Evolutionary conservation across 2,113 vertebrate species (phyloP).

Genomic region (Regulus satrapa): DNA sequence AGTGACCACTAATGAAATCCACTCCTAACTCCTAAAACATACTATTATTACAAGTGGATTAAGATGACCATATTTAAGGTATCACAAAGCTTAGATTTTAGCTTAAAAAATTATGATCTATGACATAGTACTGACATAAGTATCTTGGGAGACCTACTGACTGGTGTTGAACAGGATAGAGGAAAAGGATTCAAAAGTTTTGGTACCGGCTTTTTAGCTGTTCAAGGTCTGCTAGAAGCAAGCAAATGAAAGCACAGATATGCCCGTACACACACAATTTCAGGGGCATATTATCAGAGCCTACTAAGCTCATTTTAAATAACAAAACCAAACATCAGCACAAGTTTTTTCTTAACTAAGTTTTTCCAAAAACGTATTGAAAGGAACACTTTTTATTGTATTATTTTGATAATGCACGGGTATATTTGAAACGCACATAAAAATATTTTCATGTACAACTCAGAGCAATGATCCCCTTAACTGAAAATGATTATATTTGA

Average conservation of each 20-base stretch:
- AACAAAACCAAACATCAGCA: not conserved
- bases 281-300: not conserved
- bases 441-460: slow-evolving; percentile 19
- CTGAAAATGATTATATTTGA: not conserved
- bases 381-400: slow-evolving; percentile 51
- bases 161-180: not conserved
- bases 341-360: not conserved
- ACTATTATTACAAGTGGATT: not conserved
- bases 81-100: not conserved
- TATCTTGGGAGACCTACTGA: not conserved
- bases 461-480: not conserved
- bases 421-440: slow-evolving; percentile 12
- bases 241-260: not conserved
- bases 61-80: not conserved
- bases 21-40: not conserved
- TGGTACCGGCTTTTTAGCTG: not conserved
- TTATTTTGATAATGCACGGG: slow-evolving; percentile 27
- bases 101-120: not conserved
- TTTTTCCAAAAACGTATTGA: not conserved
- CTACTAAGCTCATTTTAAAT: not conserved
- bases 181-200: not conserved
- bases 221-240: not conserved
- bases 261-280: not conserved
- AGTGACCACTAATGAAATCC: not conserved
- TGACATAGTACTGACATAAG: not conserved